Evolutionary conservation across 2,113 vertebrate genomes (phyloP).

Genomic region (Cynoglossus semilaevis): DNA sequence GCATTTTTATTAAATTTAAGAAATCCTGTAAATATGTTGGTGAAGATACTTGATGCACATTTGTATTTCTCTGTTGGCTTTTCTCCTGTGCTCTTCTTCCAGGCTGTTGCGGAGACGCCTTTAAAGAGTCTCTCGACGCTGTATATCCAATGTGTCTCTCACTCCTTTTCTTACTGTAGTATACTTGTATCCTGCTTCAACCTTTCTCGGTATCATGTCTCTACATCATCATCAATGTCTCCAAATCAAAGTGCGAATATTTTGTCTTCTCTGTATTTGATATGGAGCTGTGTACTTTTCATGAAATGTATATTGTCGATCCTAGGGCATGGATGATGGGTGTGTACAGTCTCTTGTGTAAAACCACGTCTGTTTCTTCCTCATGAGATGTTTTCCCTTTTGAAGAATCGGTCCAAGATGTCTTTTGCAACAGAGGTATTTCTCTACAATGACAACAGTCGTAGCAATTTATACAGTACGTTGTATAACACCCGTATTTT

Average conservation of each 20-base stretch:
- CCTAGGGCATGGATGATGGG: constrained; percentile 45
- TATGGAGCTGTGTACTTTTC: constrained; percentile 64
- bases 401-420: constrained; percentile 65
- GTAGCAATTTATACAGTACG: constrained; percentile 75
- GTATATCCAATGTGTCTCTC: constrained; percentile 62
- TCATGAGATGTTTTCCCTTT: constrained; percentile 61
- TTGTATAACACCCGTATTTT: constrained; percentile 67
- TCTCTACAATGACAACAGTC: constrained; percentile 67
- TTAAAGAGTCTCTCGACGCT: constrained; percentile 55
- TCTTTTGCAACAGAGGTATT: constrained; percentile 72
- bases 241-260: constrained; percentile 66
- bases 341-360: constrained; percentile 56
- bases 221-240: constrained; percentile 63
- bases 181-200: constrained; percentile 52
- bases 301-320: constrained; percentile 64
- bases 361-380: constrained; percentile 50
- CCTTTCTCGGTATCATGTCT: constrained; percentile 54
- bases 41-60: constrained; percentile 77
- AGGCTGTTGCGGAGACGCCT: constrained; percentile 52
- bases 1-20: constrained; percentile 78
- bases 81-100: constrained; percentile 42
- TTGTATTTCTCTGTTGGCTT: constrained; percentile 38
- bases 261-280: constrained; percentile 68
- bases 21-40: constrained; percentile 78
- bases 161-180: constrained; percentile 49